A percentile compares a stretch with the other conserved stretches of the same genome.
phyloP scores from a whole-genome alignment of 2,113 vertebrate species.

The Poicephalus meyeri region DNA sequence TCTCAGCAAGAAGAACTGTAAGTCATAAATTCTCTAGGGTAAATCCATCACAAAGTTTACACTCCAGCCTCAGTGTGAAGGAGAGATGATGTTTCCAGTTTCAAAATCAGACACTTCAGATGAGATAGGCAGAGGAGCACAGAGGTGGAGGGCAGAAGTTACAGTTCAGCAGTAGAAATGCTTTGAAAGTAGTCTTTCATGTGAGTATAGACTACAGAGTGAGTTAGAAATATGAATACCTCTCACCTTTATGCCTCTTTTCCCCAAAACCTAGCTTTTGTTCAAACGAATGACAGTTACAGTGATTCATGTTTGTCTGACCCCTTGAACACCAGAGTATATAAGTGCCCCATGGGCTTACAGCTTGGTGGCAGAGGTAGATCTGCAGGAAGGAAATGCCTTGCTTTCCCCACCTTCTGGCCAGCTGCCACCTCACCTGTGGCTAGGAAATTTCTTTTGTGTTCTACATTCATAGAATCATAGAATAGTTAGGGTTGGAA shows the following conservation, averaged over 20 bases:
- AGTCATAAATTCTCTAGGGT: not conserved
- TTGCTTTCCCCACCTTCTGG: not conserved
- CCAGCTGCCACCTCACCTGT: not conserved
- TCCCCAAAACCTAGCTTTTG: not conserved
- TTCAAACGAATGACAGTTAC: not conserved
- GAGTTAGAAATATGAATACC: not conserved
- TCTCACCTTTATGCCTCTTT: not conserved
- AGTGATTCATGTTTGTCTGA: fast-evolving
- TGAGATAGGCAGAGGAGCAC: not conserved
- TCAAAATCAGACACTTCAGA: not conserved
- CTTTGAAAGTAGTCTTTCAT: not conserved
- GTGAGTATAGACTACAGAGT: not conserved
- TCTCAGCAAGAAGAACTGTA: not conserved
- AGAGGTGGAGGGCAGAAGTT: not conserved
- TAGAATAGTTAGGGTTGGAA: no score
- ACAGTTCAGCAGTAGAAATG: not conserved
- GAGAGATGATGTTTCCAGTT: not conserved
- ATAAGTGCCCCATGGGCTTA: not conserved
- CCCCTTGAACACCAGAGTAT: not conserved
- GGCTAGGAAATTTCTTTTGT: not conserved
- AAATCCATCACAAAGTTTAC: not conserved
- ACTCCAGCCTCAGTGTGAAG: not conserved
- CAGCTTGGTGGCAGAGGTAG: not conserved
- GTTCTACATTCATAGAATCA: no score
- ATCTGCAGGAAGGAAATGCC: not conserved